Conservation (phyloP, 2,888 invertebrate genomes). For the Halictus quadricinctus region DNA sequence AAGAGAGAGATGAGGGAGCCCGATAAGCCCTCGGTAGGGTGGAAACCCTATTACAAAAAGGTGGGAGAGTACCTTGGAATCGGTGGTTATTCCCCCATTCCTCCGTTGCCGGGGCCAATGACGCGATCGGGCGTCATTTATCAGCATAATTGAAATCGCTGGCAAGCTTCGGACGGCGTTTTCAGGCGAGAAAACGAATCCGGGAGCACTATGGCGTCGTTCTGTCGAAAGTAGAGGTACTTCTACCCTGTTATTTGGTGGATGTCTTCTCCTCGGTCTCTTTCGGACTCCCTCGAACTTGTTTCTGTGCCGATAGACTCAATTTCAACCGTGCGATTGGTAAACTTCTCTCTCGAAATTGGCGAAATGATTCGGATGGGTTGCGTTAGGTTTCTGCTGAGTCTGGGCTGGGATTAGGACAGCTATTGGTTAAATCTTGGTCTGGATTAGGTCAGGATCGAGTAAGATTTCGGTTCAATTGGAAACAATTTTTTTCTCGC, state of each 20-base stretch:
- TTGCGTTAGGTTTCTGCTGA: neutral
- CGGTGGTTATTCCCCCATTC: neutral
- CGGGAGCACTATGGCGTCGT: conserved; percentile 22
- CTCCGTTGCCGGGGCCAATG: neutral
- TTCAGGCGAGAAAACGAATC: conserved; percentile 4
- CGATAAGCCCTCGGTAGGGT: neutral
- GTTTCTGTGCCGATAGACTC: neutral
- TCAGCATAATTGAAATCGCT: conserved; percentile 36
- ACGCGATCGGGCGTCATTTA: conserved; percentile 6
- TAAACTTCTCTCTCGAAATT: neutral
- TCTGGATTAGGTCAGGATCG: neutral
- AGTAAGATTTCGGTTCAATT: neutral
- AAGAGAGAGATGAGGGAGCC: neutral
- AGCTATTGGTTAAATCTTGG: neutral
- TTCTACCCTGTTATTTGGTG: neutral
- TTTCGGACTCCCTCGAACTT: neutral
- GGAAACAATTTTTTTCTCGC: neutral
- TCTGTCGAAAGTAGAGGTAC: conserved; percentile 8
- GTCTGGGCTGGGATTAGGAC: neutral
- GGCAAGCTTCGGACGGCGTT: conserved; percentile 15
- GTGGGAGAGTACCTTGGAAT: neutral
- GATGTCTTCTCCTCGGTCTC: conserved; percentile 9
- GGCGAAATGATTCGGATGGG: neutral
- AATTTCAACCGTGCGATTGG: neutral
- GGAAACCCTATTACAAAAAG: neutral